phyloP scores from a whole-genome alignment of 1,140 invertebrate genomes.

The Penaeus chinensis region DNA sequence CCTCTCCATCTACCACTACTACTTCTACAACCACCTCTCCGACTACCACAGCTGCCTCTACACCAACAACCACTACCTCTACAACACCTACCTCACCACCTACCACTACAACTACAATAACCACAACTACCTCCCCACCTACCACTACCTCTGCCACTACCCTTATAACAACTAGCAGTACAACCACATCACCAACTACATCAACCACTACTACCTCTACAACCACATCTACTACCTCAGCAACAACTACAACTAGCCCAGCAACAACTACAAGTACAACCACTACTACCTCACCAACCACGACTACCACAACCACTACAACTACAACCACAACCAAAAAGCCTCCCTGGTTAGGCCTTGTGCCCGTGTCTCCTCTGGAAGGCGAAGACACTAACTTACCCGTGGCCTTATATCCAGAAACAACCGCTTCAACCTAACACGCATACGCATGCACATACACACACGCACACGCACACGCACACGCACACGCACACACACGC shows the following conservation, averaged over 20 bases:
- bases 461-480: too few species aligned
- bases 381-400: neutral
- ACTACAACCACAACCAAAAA: slow-evolving; percentile 27
- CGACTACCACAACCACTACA: too few species aligned
- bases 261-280: too few species aligned
- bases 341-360: neutral
- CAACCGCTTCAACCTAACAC: neutral
- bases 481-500: too few species aligned
- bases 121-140: neutral
- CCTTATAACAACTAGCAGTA: neutral
- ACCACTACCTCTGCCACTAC: slow-evolving; percentile 22
- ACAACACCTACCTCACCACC: too few species aligned
- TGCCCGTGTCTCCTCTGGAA: neutral
- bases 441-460: too few species aligned
- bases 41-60: too few species aligned
- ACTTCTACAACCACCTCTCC: neutral
- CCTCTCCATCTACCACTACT: slow-evolving; percentile 1
- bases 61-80: too few species aligned
- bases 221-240: too few species aligned
- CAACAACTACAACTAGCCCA: too few species aligned
- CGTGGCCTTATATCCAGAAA: neutral
- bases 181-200: slow-evolving; percentile 1
- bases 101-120: neutral
- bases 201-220: neutral
- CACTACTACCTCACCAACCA: too few species aligned